These are phyloP conservation scores for Megalops atlanticus DNA, from an alignment of 2,113 vertebrate genomes.

Conservation along the genomic window DNA sequence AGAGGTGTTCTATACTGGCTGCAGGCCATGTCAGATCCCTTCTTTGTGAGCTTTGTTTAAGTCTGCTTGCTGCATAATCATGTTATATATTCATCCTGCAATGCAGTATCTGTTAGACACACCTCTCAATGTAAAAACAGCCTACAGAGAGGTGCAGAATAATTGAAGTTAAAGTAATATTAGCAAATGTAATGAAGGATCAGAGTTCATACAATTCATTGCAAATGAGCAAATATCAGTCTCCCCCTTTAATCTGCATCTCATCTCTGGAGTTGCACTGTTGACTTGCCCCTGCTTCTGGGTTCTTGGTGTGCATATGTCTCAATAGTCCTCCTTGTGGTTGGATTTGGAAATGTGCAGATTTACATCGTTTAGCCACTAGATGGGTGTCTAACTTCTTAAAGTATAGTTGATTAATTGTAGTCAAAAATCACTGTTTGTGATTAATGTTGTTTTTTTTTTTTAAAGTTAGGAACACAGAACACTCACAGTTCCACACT, in stretches of 20 bases:
- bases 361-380: conserved; percentile 27
- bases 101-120: too few relatives aligned
- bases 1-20: not conserved
- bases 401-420: too few relatives aligned
- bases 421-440: too few relatives aligned
- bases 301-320: not conserved
- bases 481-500: not conserved
- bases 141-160: too few relatives aligned
- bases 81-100: too few relatives aligned
- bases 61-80: not conserved
- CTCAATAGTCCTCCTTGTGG: conserved; percentile 18
- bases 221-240: too few relatives aligned
- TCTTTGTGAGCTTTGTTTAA: not conserved
- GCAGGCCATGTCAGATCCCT: not conserved
- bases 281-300: not conserved
- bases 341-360: not conserved
- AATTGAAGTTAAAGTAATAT: too few relatives aligned
- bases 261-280: not conserved
- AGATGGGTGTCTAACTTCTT: conserved; percentile 40
- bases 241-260: too few relatives aligned
- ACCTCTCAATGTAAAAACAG: too few relatives aligned
- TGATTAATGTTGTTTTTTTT: conserved; percentile 41
- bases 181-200: too few relatives aligned
- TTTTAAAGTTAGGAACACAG: too few relatives aligned
- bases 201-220: too few relatives aligned